These are phyloP conservation scores for Pomatorhinus ruficollis DNA, from an alignment of 2,113 vertebrate genomes.

Conservation along the genomic window DNA sequence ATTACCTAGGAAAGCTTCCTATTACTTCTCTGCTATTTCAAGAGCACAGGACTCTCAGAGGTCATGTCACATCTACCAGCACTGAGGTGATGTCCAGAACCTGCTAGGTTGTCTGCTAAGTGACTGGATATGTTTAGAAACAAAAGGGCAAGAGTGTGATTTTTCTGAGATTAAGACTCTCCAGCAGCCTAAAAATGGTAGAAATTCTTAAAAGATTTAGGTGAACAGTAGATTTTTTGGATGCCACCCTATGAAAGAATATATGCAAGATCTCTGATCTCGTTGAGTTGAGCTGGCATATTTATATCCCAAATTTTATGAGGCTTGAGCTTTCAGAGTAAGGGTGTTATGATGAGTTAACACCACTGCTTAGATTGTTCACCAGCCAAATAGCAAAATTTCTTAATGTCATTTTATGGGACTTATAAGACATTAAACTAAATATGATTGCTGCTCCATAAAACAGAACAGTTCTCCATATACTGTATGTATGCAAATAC, in stretches of 20 bases:
- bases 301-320: conserved; percentile 75
- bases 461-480: conserved; percentile 72
- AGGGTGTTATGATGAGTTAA: conserved; percentile 77
- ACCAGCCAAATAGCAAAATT: conserved; percentile 76
- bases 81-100: background rate
- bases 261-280: conserved; percentile 51
- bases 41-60: background rate
- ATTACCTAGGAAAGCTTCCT: background rate
- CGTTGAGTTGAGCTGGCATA: conserved; percentile 69
- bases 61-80: background rate
- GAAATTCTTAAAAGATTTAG: background rate
- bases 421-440: conserved; percentile 80
- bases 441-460: conserved; percentile 75
- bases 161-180: background rate
- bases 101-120: background rate
- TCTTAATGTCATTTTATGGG: conserved; percentile 74
- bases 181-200: background rate
- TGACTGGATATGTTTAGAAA: background rate
- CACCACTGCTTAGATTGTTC: conserved; percentile 72
- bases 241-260: background rate
- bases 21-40: background rate
- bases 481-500: conserved; percentile 73
- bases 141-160: background rate
- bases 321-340: conserved; percentile 69
- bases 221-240: background rate